A percentile compares a stretch with the other conserved stretches of the same genome.
phyloP scores from a whole-genome alignment of 2,113 vertebrate species.

The Syngnathus scovelli region DNA sequence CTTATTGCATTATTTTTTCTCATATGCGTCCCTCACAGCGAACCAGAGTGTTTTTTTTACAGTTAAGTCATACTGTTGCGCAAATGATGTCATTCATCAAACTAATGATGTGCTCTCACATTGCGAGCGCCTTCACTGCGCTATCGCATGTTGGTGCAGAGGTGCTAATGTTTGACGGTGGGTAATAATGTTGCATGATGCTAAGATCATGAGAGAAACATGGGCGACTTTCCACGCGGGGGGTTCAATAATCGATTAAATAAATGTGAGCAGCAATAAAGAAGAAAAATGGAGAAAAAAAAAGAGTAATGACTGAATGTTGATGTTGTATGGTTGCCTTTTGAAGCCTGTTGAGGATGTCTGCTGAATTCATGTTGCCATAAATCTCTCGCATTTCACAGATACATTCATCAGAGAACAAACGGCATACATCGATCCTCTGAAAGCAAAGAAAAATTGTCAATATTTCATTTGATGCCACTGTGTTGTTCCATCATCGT shows the following conservation, averaged over 20 bases:
- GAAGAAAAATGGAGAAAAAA: slow-evolving; percentile 25
- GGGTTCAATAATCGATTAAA: slow-evolving; percentile 36
- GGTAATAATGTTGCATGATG: slow-evolving; percentile 46
- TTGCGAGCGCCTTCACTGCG: slow-evolving; percentile 33
- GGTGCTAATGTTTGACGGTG: slow-evolving; percentile 51
- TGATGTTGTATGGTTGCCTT: slow-evolving; percentile 50
- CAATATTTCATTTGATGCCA: slow-evolving; percentile 40
- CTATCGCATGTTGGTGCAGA: slow-evolving; percentile 43
- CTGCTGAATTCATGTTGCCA: slow-evolving; percentile 44
- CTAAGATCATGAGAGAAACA: slow-evolving; percentile 43
- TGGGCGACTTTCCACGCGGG: slow-evolving; percentile 32
- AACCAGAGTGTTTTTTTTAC: slow-evolving; percentile 5
- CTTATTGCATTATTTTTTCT: slow-evolving; percentile 25
- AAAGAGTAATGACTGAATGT: slow-evolving; percentile 36
- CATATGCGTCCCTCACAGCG: slow-evolving; percentile 17
- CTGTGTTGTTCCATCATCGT: slow-evolving; percentile 1
- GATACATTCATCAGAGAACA: slow-evolving; percentile 50
- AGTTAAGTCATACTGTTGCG: slow-evolving; percentile 25
- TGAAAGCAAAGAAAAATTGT: slow-evolving; percentile 36
- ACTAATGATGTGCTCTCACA: slow-evolving; percentile 26
- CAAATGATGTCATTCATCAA: slow-evolving; percentile 51
- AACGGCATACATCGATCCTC: slow-evolving; percentile 37
- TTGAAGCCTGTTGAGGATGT: slow-evolving; percentile 62
- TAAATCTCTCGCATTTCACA: slow-evolving; percentile 54
- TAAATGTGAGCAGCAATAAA: slow-evolving; percentile 15